phyloP scores from a whole-genome alignment of 2,113 vertebrate species.

The Otolemur garnettii region DNA sequence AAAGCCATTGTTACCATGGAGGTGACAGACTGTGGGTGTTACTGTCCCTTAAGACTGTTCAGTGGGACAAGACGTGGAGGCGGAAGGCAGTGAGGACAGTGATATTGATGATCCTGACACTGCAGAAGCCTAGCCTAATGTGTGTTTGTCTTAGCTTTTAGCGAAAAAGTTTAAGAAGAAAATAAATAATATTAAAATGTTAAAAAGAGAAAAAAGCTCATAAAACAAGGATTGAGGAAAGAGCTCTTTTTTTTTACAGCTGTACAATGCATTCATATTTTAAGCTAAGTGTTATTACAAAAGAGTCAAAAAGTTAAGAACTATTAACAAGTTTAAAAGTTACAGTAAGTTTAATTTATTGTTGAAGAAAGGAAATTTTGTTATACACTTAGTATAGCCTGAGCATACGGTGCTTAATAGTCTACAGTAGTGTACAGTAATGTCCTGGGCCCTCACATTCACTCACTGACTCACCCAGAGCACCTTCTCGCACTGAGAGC shows the following conservation, averaged over 20 bases:
- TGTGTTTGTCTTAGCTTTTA: background rate
- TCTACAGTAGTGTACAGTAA: background rate
- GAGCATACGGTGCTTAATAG: background rate
- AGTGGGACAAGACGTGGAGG: background rate
- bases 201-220: background rate
- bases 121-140: background rate
- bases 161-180: background rate
- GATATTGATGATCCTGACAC: background rate
- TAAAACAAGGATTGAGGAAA: background rate
- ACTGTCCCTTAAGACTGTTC: background rate
- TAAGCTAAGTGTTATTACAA: background rate
- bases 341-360: background rate
- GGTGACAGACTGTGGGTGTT: background rate
- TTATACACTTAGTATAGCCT: background rate
- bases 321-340: background rate
- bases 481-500: background rate
- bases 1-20: background rate
- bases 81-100: background rate
- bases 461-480: background rate
- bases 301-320: background rate
- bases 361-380: background rate
- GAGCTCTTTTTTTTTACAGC: background rate
- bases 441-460: background rate
- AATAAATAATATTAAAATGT: background rate
- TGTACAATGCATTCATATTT: too few relatives aligned